These are phyloP conservation scores for Bufo gargarizans DNA, from an alignment of 2,113 vertebrate genomes.

Conservation along the genomic window DNA sequence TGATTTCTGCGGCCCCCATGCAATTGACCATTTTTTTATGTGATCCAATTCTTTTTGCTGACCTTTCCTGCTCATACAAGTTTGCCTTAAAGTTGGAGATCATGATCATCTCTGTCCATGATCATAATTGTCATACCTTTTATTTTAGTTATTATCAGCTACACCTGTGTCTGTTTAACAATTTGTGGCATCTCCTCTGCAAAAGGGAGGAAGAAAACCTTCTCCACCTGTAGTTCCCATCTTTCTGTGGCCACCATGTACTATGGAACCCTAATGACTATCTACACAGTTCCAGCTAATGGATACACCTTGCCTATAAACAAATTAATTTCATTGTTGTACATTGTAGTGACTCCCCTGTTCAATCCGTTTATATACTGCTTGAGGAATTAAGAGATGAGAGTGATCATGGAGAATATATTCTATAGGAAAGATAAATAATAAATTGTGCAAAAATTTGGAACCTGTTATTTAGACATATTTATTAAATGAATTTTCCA, in stretches of 20 bases:
- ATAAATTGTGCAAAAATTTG: too few species aligned
- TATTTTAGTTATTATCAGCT: neutral
- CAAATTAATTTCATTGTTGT: too few species aligned
- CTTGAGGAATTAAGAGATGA: slow-evolving; percentile 60
- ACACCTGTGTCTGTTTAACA: neutral
- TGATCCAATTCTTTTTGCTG: slow-evolving; percentile 38
- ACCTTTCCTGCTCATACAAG: slow-evolving; percentile 52
- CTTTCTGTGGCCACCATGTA: too few species aligned
- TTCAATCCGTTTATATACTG: slow-evolving; percentile 42
- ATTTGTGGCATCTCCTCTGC: neutral
- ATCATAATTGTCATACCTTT: neutral
- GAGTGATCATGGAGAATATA: slow-evolving; percentile 46
- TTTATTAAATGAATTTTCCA: too few species aligned
- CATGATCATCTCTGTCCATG: neutral
- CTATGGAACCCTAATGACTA: too few species aligned
- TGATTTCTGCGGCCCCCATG: neutral
- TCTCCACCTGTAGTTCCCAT: too few species aligned
- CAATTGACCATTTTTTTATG: slow-evolving; percentile 52
- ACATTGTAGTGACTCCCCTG: too few species aligned
- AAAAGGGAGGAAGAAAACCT: neutral
- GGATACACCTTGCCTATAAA: too few species aligned
- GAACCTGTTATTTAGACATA: too few species aligned
- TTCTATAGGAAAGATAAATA: neutral
- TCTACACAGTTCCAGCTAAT: too few species aligned
- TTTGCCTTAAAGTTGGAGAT: slow-evolving; percentile 6